These are phyloP conservation scores for Bombus vancouverensis DNA, from an alignment of 1,140 invertebrate species.

Conservation along the genomic window DNA sequence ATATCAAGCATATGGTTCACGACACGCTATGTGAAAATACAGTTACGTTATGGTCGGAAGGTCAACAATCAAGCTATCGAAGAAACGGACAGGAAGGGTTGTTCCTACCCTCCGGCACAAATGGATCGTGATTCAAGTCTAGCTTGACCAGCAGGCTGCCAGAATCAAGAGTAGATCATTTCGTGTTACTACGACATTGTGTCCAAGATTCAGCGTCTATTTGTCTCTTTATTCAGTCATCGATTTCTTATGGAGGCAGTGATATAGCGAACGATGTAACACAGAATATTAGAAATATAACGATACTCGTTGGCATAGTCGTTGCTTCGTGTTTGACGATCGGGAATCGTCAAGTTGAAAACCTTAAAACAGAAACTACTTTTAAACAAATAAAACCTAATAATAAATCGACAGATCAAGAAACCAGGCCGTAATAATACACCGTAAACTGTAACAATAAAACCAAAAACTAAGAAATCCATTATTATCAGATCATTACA, in stretches of 20 bases:
- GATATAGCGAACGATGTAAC: too few species aligned
- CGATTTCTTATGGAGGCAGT: neutral
- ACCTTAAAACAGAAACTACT: too few species aligned
- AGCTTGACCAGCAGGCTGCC: slow-evolving; percentile 23
- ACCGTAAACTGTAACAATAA: fast-evolving
- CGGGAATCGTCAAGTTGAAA: too few species aligned
- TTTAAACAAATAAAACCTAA: too few species aligned
- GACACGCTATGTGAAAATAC: neutral
- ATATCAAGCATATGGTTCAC: neutral
- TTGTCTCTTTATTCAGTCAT: neutral
- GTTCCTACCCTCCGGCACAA: slow-evolving; percentile 55
- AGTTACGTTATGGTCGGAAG: neutral
- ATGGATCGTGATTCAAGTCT: slow-evolving; percentile 48
- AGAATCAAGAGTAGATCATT: slow-evolving; percentile 10
- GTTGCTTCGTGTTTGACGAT: too few species aligned
- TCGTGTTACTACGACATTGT: slow-evolving; percentile 8
- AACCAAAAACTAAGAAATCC: too few species aligned
- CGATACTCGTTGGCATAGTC: too few species aligned
- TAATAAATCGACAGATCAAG: too few species aligned
- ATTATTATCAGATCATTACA: too few species aligned
- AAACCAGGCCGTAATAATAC: too few species aligned
- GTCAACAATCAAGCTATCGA: neutral
- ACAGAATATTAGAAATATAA: too few species aligned
- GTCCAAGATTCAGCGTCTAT: neutral
- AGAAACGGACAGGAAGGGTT: neutral